These are phyloP conservation scores for Stichodactyla helianthus DNA, from an alignment of 64 coral and sea anemone species.

Conservation along the genomic window DNA sequence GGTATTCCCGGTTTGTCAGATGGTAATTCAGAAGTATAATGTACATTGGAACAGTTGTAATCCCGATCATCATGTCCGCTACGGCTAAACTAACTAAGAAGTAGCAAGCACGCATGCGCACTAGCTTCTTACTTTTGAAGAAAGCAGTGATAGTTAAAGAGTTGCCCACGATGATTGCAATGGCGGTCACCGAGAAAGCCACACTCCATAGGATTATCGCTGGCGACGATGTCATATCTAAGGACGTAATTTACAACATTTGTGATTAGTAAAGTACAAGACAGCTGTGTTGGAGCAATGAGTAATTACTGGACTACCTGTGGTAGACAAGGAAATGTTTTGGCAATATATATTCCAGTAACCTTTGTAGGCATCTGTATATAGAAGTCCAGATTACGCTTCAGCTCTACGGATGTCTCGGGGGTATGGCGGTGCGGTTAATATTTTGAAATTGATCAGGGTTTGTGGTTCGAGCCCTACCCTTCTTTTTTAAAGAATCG, in stretches of 20 bases:
- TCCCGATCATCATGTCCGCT: constrained; percentile 59
- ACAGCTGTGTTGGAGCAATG: too few species aligned
- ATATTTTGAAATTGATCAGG: too few species aligned
- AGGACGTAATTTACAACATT: not conserved
- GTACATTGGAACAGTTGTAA: constrained; percentile 66
- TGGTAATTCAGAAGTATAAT: constrained; percentile 51
- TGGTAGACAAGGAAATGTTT: too few species aligned
- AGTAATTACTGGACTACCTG: too few species aligned
- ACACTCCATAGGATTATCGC: constrained; percentile 36
- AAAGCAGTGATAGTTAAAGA: constrained; percentile 54
- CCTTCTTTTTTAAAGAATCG: too few species aligned
- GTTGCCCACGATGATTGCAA: constrained; percentile 45
- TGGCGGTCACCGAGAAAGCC: constrained; percentile 11
- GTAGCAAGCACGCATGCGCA: constrained; percentile 66
- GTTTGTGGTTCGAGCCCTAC: too few species aligned
- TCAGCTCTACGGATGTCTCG: too few species aligned
- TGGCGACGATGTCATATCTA: not conserved
- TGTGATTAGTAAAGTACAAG: not conserved
- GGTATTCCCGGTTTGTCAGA: constrained; percentile 48
- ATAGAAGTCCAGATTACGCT: too few species aligned
- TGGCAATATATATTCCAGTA: too few species aligned
- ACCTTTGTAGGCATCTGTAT: too few species aligned
- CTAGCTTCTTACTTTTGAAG: constrained; percentile 34
- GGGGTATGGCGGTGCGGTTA: too few species aligned
- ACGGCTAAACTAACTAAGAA: constrained; percentile 58